A percentile compares a stretch with the other conserved stretches of the same genome.
Conservation (phyloP, 1,140 invertebrate species). For the Asobara japonica region DNA sequence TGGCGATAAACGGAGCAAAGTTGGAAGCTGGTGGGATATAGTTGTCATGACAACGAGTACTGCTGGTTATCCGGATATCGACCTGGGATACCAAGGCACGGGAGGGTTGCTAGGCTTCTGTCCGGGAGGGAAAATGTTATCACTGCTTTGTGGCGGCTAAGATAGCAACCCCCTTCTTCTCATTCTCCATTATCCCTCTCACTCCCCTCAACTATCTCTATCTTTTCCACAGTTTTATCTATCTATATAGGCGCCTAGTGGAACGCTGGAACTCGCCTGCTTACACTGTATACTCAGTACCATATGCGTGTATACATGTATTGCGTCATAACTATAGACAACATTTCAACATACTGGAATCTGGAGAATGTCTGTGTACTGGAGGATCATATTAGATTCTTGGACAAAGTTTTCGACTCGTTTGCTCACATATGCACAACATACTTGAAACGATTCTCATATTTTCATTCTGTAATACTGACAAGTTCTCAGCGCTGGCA, state of each 20-base stretch:
- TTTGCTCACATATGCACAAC: neutral
- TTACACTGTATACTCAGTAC: neutral
- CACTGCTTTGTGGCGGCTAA: constrained; percentile 68
- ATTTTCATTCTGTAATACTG: no score
- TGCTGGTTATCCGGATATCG: constrained; percentile 61
- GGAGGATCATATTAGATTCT: constrained; percentile 65
- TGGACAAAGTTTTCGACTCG: constrained; percentile 63
- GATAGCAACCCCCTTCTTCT: constrained; percentile 60
- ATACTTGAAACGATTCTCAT: neutral
- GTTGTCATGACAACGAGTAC: constrained; percentile 41
- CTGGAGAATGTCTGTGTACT: constrained; percentile 61
- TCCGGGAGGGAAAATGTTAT: constrained; percentile 68
- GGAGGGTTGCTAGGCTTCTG: constrained; percentile 65
- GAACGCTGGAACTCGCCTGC: neutral
- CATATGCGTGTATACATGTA: constrained; percentile 7
- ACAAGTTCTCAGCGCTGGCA: no score
- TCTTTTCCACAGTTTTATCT: constrained; percentile 8
- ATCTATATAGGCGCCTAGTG: neutral
- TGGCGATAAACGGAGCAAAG: constrained; percentile 26
- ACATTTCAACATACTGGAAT: constrained; percentile 45
- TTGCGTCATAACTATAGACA: constrained; percentile 4
- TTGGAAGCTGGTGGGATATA: constrained; percentile 29
- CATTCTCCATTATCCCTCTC: constrained; percentile 28
- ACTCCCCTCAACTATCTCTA: neutral
- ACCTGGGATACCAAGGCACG: constrained; percentile 52